A percentile compares a stretch with the other conserved stretches of the same genome.
phyloP scores from a whole-genome alignment of 2,888 invertebrate species.

The Odiellus spinosus region DNA sequence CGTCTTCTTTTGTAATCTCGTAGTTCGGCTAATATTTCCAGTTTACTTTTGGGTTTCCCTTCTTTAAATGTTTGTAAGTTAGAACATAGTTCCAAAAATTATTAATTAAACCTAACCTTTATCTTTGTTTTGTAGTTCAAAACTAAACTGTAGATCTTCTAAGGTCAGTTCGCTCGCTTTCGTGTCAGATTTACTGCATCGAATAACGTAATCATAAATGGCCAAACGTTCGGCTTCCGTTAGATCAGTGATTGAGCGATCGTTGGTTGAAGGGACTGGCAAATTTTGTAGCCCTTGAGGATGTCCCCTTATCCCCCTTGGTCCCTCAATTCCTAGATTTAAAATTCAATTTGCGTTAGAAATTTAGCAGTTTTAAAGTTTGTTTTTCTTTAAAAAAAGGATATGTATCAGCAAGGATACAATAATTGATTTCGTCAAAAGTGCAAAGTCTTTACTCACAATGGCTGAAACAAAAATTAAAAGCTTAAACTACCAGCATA shows the following conservation, averaged over 20 bases:
- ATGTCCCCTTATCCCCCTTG: no score
- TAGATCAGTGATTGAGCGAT: conserved; percentile 23
- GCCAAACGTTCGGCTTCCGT: conserved; percentile 25
- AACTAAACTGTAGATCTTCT: conserved; percentile 23
- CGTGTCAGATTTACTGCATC: conserved; percentile 22
- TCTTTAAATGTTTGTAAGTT: not conserved
- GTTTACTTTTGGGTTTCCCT: conserved; percentile 16
- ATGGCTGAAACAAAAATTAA: not conserved
- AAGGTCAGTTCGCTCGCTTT: conserved; percentile 21
- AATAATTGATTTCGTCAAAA: no score
- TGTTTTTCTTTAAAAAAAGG: no score
- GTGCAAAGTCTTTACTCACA: no score
- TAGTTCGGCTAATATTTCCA: conserved; percentile 26
- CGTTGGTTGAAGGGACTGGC: conserved; percentile 23
- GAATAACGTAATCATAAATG: conserved; percentile 25
- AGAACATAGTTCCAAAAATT: not conserved
- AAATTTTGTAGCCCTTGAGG: conserved; percentile 13
- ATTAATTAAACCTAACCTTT: no score
- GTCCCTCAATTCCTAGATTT: conserved; percentile 7
- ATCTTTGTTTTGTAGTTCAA: conserved; percentile 8
- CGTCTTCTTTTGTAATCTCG: conserved; percentile 28
- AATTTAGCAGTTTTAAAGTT: no score
- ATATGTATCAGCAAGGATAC: no score
- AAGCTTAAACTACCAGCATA: not conserved
- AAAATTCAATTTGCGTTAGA: conserved; percentile 1